Conservation (phyloP, 2,113 vertebrate species). For the Psilopsiagon aurifrons region DNA sequence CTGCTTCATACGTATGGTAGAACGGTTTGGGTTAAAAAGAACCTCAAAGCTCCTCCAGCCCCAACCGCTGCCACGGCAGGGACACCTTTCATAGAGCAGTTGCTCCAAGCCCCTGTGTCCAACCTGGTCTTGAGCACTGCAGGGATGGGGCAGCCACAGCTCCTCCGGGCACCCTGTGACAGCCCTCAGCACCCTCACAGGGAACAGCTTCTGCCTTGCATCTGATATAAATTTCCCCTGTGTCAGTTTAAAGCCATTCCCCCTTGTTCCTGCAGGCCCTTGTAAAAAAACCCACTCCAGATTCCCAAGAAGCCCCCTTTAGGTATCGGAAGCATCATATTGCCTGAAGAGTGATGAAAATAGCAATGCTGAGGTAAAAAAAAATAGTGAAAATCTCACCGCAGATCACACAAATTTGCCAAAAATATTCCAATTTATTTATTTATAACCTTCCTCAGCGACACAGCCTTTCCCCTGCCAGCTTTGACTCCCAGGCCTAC, state of each 20-base stretch:
- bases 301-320: not conserved
- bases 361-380: not conserved
- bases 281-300: not conserved
- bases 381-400: too few species aligned
- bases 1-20: not conserved
- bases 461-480: too few species aligned
- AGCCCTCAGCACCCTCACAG: not conserved
- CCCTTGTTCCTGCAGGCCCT: not conserved
- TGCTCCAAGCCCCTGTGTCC: not conserved
- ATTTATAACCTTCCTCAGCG: accelerated
- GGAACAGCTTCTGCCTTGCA: not conserved
- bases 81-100: not conserved
- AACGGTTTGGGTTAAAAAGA: not conserved
- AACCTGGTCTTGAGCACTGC: not conserved
- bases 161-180: not conserved
- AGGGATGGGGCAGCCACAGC: not conserved
- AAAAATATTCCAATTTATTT: accelerated
- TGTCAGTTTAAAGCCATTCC: not conserved
- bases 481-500: not conserved
- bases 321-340: not conserved
- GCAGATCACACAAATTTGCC: not conserved
- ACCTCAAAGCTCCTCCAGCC: not conserved
- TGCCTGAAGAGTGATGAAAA: accelerated
- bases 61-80: not conserved
- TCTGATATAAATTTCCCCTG: not conserved